Conservation (phyloP, 2,797 vertebrate genomes). For the Sorex maritimensis region DNA sequence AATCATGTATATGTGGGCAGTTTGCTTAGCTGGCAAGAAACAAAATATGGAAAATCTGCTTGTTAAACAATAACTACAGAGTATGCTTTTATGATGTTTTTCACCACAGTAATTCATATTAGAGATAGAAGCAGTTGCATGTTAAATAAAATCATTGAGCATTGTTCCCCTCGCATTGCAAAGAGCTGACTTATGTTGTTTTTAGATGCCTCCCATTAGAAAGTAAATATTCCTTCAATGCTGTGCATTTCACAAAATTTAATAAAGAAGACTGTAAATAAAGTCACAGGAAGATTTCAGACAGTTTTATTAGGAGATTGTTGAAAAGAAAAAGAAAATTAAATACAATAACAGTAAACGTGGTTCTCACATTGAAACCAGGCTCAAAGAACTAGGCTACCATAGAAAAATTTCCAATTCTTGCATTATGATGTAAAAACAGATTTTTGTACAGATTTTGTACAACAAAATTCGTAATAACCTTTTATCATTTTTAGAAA, state of each 20-base stretch:
- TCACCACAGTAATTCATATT: conserved; percentile 93
- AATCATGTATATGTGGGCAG: conserved; percentile 93
- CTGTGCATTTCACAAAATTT: conserved; percentile 91
- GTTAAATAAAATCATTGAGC: conserved; percentile 93
- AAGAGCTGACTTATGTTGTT: conserved; percentile 94
- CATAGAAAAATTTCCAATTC: conserved; percentile 94
- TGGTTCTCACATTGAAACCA: conserved; percentile 94
- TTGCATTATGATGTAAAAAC: conserved; percentile 94
- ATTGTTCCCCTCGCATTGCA: conserved; percentile 91
- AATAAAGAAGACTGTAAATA: conserved; percentile 92
- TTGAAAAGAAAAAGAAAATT: conserved; percentile 94
- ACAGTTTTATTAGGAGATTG: conserved; percentile 95
- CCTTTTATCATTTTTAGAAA: conserved; percentile 94
- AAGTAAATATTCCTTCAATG: conserved; percentile 93
- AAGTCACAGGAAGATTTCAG: conserved; percentile 92
- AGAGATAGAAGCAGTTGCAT: conserved; percentile 93
- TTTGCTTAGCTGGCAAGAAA: conserved; percentile 94
- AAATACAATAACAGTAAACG: conserved; percentile 94
- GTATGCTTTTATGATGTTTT: conserved; percentile 93
- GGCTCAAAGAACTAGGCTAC: conserved; percentile 93
- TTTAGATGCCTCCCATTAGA: conserved; percentile 93
- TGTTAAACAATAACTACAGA: conserved; percentile 94
- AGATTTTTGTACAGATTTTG: conserved; percentile 94
- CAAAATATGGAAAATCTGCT: conserved; percentile 94
- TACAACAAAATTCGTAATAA: conserved; percentile 94